Evolutionary conservation across 2,113 vertebrate species (phyloP).

Genomic region (Heterotilapia buettikoferi): DNA sequence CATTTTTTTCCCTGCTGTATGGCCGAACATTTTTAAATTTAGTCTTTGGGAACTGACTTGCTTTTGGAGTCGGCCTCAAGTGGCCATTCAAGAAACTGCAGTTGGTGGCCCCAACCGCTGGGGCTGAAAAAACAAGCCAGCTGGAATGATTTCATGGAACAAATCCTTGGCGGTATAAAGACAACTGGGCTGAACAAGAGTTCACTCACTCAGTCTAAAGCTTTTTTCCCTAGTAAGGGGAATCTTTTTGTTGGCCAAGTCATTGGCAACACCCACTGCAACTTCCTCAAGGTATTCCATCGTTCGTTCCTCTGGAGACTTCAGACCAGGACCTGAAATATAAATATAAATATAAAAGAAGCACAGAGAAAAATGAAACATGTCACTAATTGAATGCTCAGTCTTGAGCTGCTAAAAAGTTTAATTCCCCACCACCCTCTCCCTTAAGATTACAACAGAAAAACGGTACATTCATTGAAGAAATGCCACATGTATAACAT

Average conservation of each 20-base stretch:
- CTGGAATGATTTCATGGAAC: not conserved
- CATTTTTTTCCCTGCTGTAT: not conserved
- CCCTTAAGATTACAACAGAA: not conserved
- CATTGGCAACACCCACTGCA: conserved; percentile 76
- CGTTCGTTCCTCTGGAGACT: conserved; percentile 75
- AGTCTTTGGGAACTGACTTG: not conserved
- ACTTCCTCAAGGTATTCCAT: conserved; percentile 82
- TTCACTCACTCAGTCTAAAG: not conserved
- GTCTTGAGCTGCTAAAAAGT: not conserved
- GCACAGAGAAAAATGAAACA: not conserved
- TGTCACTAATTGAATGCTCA: not conserved
- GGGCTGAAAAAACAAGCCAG: not conserved
- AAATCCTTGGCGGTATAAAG: not conserved
- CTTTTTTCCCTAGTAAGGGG: conserved; percentile 67
- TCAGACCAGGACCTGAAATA: conserved; percentile 76
- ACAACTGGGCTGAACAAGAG: not conserved
- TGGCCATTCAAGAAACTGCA: not conserved
- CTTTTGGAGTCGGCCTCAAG: not conserved
- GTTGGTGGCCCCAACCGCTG: not conserved
- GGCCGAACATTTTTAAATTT: not conserved
- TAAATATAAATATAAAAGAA: not conserved
- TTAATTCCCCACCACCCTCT: not conserved
- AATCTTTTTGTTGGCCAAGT: conserved; percentile 76
- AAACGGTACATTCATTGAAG: not conserved
- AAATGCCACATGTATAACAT: conserved; percentile 31